Evolutionary conservation across 2,113 vertebrate genomes (phyloP).

Genomic region (Hypomesus transpacificus): DNA sequence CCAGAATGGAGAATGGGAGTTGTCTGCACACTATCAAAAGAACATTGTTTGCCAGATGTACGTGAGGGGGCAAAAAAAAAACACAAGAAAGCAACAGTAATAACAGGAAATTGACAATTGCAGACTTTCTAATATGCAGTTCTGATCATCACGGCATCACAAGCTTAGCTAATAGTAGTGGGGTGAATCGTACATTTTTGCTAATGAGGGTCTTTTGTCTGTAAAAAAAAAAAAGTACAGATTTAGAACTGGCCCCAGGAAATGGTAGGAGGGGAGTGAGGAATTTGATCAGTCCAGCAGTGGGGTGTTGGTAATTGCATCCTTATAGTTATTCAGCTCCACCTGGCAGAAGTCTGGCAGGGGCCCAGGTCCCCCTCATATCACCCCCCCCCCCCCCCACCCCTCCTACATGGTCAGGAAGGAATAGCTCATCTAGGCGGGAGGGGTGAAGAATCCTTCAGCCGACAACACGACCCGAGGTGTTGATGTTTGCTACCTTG

Average conservation of each 20-base stretch:
- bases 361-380: background rate
- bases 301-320: constrained; percentile 26
- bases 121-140: constrained; percentile 11
- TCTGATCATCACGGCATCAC: constrained; percentile 28
- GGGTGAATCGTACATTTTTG: constrained; percentile 6
- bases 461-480: too few species aligned
- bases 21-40: too few species aligned
- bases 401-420: background rate
- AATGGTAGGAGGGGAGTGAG: constrained; percentile 12
- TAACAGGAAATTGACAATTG: background rate
- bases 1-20: too few species aligned
- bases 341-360: constrained; percentile 17
- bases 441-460: too few species aligned
- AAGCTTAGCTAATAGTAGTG: constrained; percentile 17
- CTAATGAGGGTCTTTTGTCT: constrained; percentile 15
- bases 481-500: too few species aligned
- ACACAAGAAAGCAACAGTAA: background rate
- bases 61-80: too few species aligned
- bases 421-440: background rate
- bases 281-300: constrained; percentile 19
- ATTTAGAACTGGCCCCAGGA: constrained; percentile 19
- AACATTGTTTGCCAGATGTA: too few species aligned
- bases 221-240: background rate
- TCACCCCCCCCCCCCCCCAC: too few species aligned
- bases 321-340: constrained; percentile 22